A percentile compares a stretch with the other conserved stretches of the same genome.
Conservation (phyloP, 1,140 invertebrate species). For the Cydia splendana region DNA sequence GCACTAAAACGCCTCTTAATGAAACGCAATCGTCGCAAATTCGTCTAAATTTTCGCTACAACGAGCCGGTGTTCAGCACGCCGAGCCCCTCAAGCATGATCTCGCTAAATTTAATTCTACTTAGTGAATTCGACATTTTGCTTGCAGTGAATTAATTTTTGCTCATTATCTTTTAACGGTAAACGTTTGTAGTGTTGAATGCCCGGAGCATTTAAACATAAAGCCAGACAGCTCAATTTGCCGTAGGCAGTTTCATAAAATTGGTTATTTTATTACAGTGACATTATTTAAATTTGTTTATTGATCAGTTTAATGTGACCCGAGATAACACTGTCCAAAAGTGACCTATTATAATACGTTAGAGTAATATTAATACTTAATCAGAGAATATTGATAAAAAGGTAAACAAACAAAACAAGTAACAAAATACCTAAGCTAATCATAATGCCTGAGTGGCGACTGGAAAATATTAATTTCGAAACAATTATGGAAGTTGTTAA, state of each 20-base stretch:
- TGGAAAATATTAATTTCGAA: conserved; percentile 1
- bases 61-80: conserved; percentile 60
- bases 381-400: background rate
- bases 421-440: background rate
- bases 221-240: background rate
- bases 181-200: background rate
- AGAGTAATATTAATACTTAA: too few relatives aligned
- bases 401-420: background rate
- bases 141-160: conserved; percentile 21
- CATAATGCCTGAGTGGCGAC: background rate
- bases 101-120: conserved; percentile 20
- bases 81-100: conserved; percentile 42
- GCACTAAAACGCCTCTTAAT: conserved; percentile 71
- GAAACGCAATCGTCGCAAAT: conserved; percentile 71
- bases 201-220: background rate
- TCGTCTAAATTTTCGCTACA: conserved; percentile 72
- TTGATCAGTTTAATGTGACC: too few relatives aligned
- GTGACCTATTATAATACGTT: too few relatives aligned
- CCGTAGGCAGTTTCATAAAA: background rate
- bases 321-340: too few relatives aligned
- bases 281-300: too few relatives aligned
- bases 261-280: background rate
- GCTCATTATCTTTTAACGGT: conserved; percentile 11
- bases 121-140: conserved; percentile 14
- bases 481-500: conserved; percentile 6